Base-by-base conservation (phyloP, 2,888 invertebrate genomes). In the Ceriagrion tenellum region DNA sequence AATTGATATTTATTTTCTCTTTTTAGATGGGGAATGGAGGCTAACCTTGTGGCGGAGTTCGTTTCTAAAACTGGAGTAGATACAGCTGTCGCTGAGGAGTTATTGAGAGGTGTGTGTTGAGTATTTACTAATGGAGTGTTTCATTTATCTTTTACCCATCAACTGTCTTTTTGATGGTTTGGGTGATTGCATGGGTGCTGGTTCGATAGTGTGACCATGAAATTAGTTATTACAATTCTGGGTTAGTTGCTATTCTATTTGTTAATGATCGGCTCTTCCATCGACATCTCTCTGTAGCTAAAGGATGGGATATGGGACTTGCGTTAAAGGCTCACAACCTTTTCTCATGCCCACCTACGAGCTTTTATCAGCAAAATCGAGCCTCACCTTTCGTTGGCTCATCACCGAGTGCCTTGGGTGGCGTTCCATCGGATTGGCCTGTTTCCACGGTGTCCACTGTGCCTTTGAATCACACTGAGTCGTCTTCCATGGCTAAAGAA, bases 11-110 rank as follows among this genome's bases (percentile, higher is more conserved):
- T 13, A 81, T 81, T 35, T 74, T 30, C 55, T 56, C 40, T 56
- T 95, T 35, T 59, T 95, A 96, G 96, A 95, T 96, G 95, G 95
- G 95, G 96, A 95, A 96, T 96, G 96, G 96, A 96, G 96, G 95
- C 95, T 88, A 95, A 95, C 88, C 95, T 96, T 88, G 95, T 96
- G 74, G 95, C 95, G 47, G 96, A 96, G 90, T 96, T 96, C 95
- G 95, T 96, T 91, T 95, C 95, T n/a, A 91, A 95, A 89, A 96
- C 96, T 40, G 96, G 96, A 91, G 95, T 96, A 95, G 96, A 96
- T 88, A 81, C 95, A n/a, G 88, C 95, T 90, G 95, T 95, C 90
- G 96, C 96, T 74, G 95, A 95, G 88, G 95, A 95, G 40, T 95
- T 95, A 93, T 91, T 96, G 74, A 95, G 95, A 96, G 96, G 96